Conservation (phyloP, 2,888 invertebrate species). For the Mesopsocus fuscifrons region DNA sequence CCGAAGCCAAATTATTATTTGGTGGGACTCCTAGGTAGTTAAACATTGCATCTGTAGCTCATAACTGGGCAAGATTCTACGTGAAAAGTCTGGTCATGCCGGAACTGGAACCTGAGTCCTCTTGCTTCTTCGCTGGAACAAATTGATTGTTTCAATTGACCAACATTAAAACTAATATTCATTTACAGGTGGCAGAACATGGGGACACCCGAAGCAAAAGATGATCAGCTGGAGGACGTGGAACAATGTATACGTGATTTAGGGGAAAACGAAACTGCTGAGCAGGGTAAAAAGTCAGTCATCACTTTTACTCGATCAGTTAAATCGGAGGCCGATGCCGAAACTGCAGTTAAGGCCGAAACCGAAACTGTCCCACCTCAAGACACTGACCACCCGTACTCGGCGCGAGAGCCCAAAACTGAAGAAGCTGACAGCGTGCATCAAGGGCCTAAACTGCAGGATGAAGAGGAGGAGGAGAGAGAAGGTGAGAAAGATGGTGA, state of each 20-base stretch:
- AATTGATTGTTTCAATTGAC: too few relatives aligned
- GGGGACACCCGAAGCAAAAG: neutral
- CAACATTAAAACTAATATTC: too few relatives aligned
- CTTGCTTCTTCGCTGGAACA: too few relatives aligned
- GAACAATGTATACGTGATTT: neutral
- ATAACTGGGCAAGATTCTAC: too few relatives aligned
- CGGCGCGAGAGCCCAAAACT: neutral
- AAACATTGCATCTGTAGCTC: too few relatives aligned
- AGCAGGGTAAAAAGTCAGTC: slow-evolving; percentile 3
- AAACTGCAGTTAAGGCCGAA: neutral
- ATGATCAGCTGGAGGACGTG: neutral
- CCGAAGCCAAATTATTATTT: too few relatives aligned
- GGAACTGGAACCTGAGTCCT: too few relatives aligned
- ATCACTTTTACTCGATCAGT: neutral
- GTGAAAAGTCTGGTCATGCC: too few relatives aligned
- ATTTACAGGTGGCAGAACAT: neutral
- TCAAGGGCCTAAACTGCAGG: neutral
- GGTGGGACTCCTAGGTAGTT: too few relatives aligned
- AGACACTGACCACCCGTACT: slow-evolving; percentile 1
- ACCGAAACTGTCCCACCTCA: neutral
- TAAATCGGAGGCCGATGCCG: neutral
- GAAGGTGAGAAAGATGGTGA: neutral
- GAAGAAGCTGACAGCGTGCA: neutral
- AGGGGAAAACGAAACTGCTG: neutral
- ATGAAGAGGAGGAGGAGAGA: neutral